Percentiles rank a stretch among this genome's conserved stretches.
Conservation (phyloP, 2,888 invertebrate genomes). For the Latrodectus hesperus region DNA sequence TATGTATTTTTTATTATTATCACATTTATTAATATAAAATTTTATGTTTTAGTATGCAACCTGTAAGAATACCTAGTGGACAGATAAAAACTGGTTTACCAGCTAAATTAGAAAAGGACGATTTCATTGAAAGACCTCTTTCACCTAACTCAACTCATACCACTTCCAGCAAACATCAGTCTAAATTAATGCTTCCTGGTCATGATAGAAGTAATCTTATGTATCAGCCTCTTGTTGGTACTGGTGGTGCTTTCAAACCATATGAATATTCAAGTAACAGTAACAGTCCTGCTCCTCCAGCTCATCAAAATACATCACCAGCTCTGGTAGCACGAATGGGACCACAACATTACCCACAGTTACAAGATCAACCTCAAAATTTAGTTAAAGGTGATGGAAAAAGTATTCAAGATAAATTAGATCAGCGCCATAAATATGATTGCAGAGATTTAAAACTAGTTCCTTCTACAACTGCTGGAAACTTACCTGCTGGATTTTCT, state of each 20-base stretch:
- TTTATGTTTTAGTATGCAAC: slow-evolving; percentile 35
- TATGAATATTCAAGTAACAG: slow-evolving; percentile 69
- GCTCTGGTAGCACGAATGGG: slow-evolving; percentile 41
- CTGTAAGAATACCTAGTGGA: slow-evolving; percentile 41
- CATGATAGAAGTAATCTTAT: slow-evolving; percentile 68
- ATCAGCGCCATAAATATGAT: slow-evolving; percentile 50
- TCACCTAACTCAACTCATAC: slow-evolving; percentile 69
- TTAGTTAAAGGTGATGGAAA: slow-evolving; percentile 70
- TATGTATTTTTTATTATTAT: background rate
- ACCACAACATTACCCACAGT: slow-evolving; percentile 56
- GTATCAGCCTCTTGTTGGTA: slow-evolving; percentile 68
- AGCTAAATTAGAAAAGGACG: slow-evolving; percentile 39
- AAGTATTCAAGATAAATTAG: slow-evolving; percentile 21
- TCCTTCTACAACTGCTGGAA: slow-evolving; percentile 69
- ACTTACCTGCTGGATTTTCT: slow-evolving; percentile 70
- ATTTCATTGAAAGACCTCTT: slow-evolving; percentile 46
- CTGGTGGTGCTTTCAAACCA: slow-evolving; percentile 69
- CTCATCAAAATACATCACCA: slow-evolving; percentile 70
- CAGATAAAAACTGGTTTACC: slow-evolving; percentile 27
- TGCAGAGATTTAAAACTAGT: slow-evolving; percentile 71
- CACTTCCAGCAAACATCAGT: slow-evolving; percentile 52
- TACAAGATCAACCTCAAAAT: slow-evolving; percentile 70
- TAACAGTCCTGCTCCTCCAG: slow-evolving; percentile 67
- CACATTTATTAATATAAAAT: background rate
- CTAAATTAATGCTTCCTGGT: slow-evolving; percentile 57